Percentiles rank a stretch among this genome's conserved stretches.
These are phyloP conservation scores for Tinamus guttatus DNA, from an alignment of 2,113 vertebrate genomes.

Conservation along the genomic window DNA sequence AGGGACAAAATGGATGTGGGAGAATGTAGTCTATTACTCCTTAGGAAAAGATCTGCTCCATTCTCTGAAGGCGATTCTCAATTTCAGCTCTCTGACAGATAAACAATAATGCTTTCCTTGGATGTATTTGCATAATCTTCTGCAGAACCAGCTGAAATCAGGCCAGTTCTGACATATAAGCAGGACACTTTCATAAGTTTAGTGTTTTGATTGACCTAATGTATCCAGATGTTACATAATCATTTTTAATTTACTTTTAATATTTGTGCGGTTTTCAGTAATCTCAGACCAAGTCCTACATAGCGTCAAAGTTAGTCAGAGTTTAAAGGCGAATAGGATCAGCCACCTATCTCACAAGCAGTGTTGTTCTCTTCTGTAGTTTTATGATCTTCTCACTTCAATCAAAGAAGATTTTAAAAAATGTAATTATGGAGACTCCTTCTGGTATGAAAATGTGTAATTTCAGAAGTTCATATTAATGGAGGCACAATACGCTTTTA, in stretches of 20 bases:
- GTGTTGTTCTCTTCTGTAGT: neutral
- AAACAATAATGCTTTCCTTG: neutral
- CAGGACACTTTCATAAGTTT: neutral
- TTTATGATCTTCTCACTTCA: neutral
- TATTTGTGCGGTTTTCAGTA: neutral
- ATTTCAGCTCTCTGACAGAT: neutral
- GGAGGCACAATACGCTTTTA: neutral
- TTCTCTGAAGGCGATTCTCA: neutral
- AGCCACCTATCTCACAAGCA: neutral
- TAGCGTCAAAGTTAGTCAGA: neutral
- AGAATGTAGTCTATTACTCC: neutral
- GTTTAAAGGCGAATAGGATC: neutral
- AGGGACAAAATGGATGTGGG: neutral
- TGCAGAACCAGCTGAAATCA: neutral
- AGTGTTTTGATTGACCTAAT: neutral
- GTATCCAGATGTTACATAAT: neutral
- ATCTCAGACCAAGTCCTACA: neutral
- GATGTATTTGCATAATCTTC: neutral
- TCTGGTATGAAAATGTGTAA: neutral
- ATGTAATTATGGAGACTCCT: accelerated
- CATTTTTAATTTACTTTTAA: neutral
- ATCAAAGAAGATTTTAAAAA: neutral
- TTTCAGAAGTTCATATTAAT: neutral
- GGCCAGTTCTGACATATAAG: neutral
- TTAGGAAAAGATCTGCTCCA: neutral